Conservation (phyloP, 2,797 vertebrate species). For the Tokudaia muenninki region DNA sequence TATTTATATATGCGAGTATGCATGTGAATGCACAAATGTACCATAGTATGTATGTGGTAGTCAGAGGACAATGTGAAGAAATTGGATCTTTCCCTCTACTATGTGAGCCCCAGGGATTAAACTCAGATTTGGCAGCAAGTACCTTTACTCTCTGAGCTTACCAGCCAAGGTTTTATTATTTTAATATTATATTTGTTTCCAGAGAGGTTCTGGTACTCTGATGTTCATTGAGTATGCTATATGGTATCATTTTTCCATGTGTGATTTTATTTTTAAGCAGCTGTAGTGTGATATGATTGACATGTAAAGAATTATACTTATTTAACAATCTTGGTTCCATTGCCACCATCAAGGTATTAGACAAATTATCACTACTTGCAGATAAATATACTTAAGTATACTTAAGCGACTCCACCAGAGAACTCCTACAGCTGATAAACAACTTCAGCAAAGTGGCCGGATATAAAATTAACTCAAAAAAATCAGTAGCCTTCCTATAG, state of each 20-base stretch:
- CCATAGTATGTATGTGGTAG: not conserved
- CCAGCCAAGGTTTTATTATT: not conserved
- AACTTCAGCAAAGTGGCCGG: too few relatives aligned
- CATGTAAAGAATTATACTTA: not conserved
- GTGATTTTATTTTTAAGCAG: not conserved
- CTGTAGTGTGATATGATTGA: not conserved
- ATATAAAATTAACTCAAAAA: too few relatives aligned
- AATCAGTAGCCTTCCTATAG: too few relatives aligned
- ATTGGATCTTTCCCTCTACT: too few relatives aligned
- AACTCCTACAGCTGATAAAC: too few relatives aligned
- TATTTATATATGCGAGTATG: too few relatives aligned
- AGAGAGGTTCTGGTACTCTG: not conserved
- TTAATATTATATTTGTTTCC: conserved; percentile 1
- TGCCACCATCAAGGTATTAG: not conserved
- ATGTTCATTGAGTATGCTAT: conserved; percentile 14
- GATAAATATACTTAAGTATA: too few relatives aligned
- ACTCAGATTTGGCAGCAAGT: not conserved
- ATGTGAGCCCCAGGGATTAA: not conserved
- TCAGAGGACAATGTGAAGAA: not conserved
- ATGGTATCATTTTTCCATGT: not conserved
- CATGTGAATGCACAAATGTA: not conserved
- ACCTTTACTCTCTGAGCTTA: not conserved
- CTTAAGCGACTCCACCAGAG: too few relatives aligned
- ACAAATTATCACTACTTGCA: too few relatives aligned
- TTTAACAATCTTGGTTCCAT: not conserved